Evolutionary conservation across 2,888 invertebrate genomes (phyloP), one percentile per base, ranked within the genome.

Genomic region (Limnephilus rhombicus): DNA sequence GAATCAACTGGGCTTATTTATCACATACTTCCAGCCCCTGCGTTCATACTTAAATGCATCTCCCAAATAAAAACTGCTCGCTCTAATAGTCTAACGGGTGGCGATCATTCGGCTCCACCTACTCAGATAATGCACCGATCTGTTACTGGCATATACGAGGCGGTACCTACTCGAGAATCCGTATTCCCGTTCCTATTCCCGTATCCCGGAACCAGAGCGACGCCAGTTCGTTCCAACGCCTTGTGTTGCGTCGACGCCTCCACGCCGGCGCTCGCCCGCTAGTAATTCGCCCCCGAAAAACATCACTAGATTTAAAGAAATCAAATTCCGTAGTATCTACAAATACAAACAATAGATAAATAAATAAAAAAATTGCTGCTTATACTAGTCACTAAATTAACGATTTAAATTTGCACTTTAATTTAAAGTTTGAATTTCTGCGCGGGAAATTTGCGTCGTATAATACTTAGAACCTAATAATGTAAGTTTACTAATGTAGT

Each of bases 121-220:
- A 82, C 80, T 80, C 90, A 90, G 90, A 81, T 90, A 90, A 82
- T 90, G 90, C 82, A 90, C 80, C 89, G 89, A 81, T 81, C 90
- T 80, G 90, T 90, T 81, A 45, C 68, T 68, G 68, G 68, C 68
- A 68, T 68, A n/a, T 9, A 68, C 68, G 68, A 68, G 68, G 41
- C 80, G 89, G 80, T 89, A 89, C 80, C 89, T 80, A 80, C 80
- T 45, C 89, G 45, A 89, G 80, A 89, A 68, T 68, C 68, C 68
- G 68, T 68, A 68, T 68, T 68, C 88, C 34, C 68, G 34, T 88
- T 80, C 80, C 53, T 29, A 87, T 41, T 89, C 41, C 82, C 82
- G 53, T 7, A 15, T 82, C 82, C 45, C 29, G 45, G 68, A 68
- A 68, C 68, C 68, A 68, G 68, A 7, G 68, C 31, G 45, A 82